Evolutionary conservation across 2,888 invertebrate species (phyloP).

Genomic region (Drosophila borborema): DNA sequence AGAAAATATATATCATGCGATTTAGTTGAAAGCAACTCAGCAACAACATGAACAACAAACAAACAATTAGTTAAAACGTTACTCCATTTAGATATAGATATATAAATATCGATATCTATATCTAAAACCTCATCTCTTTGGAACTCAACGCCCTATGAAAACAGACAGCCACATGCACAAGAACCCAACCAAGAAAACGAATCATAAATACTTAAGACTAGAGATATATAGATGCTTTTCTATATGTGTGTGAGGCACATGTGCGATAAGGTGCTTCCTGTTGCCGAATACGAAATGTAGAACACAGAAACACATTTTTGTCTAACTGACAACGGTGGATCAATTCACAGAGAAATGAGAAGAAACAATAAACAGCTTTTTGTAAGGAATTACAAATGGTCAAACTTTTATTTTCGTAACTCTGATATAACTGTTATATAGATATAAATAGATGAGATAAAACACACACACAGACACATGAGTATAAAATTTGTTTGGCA

Average conservation of each 20-base stretch:
- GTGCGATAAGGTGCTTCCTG: constrained; percentile 37
- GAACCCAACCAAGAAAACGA: constrained; percentile 17
- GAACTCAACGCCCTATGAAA: constrained; percentile 23
- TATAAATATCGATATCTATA: background rate
- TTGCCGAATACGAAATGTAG: background rate
- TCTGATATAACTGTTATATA: constrained; percentile 37
- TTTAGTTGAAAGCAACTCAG: constrained; percentile 61
- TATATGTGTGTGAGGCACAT: constrained; percentile 29
- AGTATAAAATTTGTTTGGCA: constrained; percentile 48
- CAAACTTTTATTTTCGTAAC: constrained; percentile 49
- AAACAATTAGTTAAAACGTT: constrained; percentile 64
- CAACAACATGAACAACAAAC: constrained; percentile 64
- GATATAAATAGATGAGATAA: constrained; percentile 32
- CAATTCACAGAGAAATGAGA: constrained; percentile 17
- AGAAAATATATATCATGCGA: constrained; percentile 37
- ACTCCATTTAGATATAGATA: constrained; percentile 5
- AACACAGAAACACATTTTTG: constrained; percentile 13
- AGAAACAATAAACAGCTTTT: constrained; percentile 55
- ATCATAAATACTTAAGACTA: constrained; percentile 18
- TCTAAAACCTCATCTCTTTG: constrained; percentile 9
- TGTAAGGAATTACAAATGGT: constrained; percentile 60
- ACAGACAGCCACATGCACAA: constrained; percentile 31
- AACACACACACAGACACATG: constrained; percentile 36
- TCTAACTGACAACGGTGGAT: background rate
- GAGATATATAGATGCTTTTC: constrained; percentile 11